Base-by-base conservation (phyloP, 1,140 invertebrate species). In the Eriocheir sinensis region DNA sequence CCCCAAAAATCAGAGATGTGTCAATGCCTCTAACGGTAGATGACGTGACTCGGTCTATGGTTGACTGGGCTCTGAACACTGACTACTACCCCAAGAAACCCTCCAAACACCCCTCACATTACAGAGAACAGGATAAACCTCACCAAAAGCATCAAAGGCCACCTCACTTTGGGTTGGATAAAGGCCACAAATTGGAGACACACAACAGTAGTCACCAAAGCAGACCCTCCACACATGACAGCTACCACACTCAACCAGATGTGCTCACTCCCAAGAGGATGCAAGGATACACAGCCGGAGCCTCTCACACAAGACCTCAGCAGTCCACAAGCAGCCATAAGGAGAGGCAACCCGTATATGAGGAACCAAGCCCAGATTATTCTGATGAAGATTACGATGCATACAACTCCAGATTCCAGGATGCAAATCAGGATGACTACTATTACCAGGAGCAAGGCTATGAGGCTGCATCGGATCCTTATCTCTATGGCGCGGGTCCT, bases 11-110 rank as follows among this genome's bases (percentile, higher is more conserved):
- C 72, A 32, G 30, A 21, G 27, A 72, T n/a, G n/a, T n/a, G n/a
- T 72, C 60, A 72, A 8, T 72, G 60, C 60, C 60, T n/a, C 17
- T n/a, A 3, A 38, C 36, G 12, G 15, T 90, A 72, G 89, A 90
- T 90, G 27, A 34, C n/a, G 53, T 90, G 38, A 90, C 89, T 2
- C 53, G 36, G 89, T 9, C 89, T 9, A 90, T 90, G 89, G 60
- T 90, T 27, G 48, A 72, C 44, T 90, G 89, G 89, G 53, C 32
- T 60, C 89, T 90, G 1, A 90, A 60, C 34, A 8, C 89, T 9
- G 40, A 88, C 30, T 34, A 36, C 21, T 40, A 72, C 38, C 30
- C 32, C 2, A 21, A 21, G 89, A 90, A 60, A 30, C 48, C 27
- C 48, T 21, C 48, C 15, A 72, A 27, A 34, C 9, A 30, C 30